These are phyloP conservation scores for Percina caprodes DNA, from an alignment of 2,113 vertebrate genomes.

Conservation along the genomic window DNA sequence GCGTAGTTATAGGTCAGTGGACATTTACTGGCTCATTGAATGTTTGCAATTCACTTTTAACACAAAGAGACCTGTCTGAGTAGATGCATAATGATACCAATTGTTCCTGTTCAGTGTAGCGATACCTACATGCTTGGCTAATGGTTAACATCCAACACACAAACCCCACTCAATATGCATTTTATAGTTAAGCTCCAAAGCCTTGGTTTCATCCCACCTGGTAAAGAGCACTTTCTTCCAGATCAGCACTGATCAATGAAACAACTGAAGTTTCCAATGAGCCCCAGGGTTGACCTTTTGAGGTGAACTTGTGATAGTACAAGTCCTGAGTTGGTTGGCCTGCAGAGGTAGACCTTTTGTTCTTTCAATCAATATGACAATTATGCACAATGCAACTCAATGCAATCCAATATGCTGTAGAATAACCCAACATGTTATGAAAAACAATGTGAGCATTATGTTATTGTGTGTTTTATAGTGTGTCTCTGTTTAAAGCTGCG, in stretches of 20 bases:
- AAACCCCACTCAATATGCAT: background rate
- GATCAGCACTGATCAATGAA: slow-evolving; percentile 27
- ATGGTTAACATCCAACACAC: slow-evolving; percentile 1
- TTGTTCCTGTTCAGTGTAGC: background rate
- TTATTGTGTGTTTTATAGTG: background rate
- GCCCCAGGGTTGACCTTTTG: slow-evolving; percentile 7
- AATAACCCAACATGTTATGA: background rate
- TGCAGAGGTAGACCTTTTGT: slow-evolving; percentile 1
- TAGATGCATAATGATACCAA: slow-evolving; percentile 7
- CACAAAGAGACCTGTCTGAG: slow-evolving; percentile 1
- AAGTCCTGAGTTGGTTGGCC: background rate
- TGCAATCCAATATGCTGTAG: background rate
- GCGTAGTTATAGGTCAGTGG: slow-evolving; percentile 35
- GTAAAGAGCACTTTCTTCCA: background rate
- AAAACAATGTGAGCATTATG: background rate
- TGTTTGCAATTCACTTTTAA: slow-evolving; percentile 32
- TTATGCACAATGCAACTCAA: slow-evolving; percentile 6
- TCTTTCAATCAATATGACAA: slow-evolving; percentile 10
- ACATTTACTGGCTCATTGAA: slow-evolving; percentile 44
- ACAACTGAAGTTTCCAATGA: slow-evolving; percentile 5
- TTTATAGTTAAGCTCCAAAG: slow-evolving; percentile 15
- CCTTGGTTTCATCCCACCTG: background rate
- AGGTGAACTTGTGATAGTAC: slow-evolving; percentile 17
- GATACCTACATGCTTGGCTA: background rate
- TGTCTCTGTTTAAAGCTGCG: too few relatives aligned